Evolutionary conservation across 2,113 vertebrate genomes (phyloP).

Genomic region (Corythornis madagascariensis): DNA sequence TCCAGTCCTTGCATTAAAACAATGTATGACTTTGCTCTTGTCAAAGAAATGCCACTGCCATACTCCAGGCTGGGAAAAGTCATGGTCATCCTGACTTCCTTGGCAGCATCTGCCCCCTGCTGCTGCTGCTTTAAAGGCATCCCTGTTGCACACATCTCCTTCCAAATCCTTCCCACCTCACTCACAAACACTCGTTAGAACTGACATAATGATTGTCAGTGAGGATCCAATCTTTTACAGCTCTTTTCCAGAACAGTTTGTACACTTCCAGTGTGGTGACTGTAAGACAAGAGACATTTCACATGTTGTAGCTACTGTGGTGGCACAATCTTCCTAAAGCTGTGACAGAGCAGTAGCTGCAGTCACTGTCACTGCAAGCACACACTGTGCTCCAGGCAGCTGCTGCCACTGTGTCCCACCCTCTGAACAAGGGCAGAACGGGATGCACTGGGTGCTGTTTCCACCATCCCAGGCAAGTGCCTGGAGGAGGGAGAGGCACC

Average conservation of each 20-base stretch:
- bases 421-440: neutral
- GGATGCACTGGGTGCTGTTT: neutral
- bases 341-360: neutral
- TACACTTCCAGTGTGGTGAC: neutral
- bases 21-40: neutral
- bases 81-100: neutral
- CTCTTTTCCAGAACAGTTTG: slow-evolving; percentile 27
- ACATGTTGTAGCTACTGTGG: neutral
- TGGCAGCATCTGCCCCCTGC: accelerated
- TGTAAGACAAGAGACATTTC: neutral
- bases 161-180: neutral
- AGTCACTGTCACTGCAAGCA: neutral
- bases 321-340: neutral
- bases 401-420: neutral
- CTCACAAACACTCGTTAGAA: neutral
- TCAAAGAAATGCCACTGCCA: neutral
- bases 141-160: neutral
- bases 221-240: neutral
- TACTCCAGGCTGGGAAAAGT: neutral
- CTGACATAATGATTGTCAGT: neutral
- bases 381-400: neutral
- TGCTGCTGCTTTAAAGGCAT: neutral
- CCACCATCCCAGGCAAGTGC: neutral
- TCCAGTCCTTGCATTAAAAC: neutral
- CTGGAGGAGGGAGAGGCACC: neutral